Evolutionary conservation across 2,797 vertebrate genomes (phyloP).

Genomic region (Melanotaenia nigrans): DNA sequence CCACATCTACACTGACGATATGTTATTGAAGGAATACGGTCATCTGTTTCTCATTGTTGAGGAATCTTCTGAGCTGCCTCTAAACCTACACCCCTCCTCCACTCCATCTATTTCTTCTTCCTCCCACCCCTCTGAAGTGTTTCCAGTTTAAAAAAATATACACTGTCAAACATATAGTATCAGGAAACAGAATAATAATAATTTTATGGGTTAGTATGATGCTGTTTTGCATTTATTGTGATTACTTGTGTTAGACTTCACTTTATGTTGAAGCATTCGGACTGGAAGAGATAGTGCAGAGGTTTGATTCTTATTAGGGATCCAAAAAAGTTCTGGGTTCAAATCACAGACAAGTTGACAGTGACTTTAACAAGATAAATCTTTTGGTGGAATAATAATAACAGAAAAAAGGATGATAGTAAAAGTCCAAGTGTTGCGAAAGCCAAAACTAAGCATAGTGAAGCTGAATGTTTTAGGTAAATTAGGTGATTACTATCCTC

Average conservation of each 20-base stretch:
- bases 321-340: not conserved
- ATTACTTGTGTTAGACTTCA: too few species aligned
- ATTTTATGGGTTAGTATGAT: not conserved
- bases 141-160: constrained; percentile 24
- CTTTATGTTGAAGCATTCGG: too few species aligned
- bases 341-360: too few species aligned
- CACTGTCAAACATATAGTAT: constrained; percentile 17
- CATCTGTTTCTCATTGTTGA: constrained; percentile 80
- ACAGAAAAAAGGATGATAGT: too few species aligned
- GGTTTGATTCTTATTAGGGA: too few species aligned
- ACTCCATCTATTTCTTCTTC: not conserved
- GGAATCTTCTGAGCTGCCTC: constrained; percentile 67
- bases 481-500: too few species aligned
- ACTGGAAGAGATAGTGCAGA: too few species aligned
- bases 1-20: constrained; percentile 11
- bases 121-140: constrained; percentile 1
- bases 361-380: too few species aligned
- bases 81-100: constrained; percentile 21
- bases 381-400: too few species aligned
- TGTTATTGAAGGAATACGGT: constrained; percentile 47
- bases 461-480: too few species aligned
- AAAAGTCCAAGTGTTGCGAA: too few species aligned
- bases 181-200: not conserved
- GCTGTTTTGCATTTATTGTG: not conserved
- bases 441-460: too few species aligned